These are phyloP conservation scores for Sciaenops ocellatus DNA, from an alignment of 2,797 vertebrate species.

Conservation along the genomic window DNA sequence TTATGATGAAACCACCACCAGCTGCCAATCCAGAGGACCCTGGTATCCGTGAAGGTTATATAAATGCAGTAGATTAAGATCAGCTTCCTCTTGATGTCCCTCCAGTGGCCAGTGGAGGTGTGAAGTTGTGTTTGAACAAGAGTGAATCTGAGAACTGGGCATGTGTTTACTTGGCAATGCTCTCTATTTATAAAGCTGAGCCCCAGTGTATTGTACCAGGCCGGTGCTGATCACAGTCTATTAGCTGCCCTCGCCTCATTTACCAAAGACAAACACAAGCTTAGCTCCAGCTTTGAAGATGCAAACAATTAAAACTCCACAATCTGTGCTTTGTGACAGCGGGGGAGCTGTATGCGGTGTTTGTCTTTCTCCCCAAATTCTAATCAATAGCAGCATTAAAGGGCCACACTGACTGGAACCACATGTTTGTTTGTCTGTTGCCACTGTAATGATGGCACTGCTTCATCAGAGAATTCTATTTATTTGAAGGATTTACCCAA, in stretches of 20 bases:
- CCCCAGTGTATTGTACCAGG: constrained; percentile 55
- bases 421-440: constrained; percentile 42
- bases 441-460: constrained; percentile 41
- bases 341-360: constrained; percentile 32
- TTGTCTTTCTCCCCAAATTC: constrained; percentile 47
- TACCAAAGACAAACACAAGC: constrained; percentile 73
- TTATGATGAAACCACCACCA: constrained; percentile 28
- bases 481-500: constrained; percentile 13
- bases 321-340: constrained; percentile 38
- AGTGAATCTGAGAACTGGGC: constrained; percentile 43
- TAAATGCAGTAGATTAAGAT: constrained; percentile 33
- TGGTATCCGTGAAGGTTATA: constrained; percentile 14
- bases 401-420: constrained; percentile 5
- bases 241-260: constrained; percentile 71
- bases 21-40: constrained; percentile 7
- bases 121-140: constrained; percentile 55
- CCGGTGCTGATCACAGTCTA: constrained; percentile 65
- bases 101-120: constrained; percentile 46
- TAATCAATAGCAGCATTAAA: constrained; percentile 65
- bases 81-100: background rate
- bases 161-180: constrained; percentile 65
- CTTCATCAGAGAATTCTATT: constrained; percentile 3
- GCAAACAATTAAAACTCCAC: constrained; percentile 67
- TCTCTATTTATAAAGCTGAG: constrained; percentile 64
- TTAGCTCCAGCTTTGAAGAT: constrained; percentile 62